Conservation (phyloP, 2,797 vertebrate species). For the Phylloscopus collybita region DNA sequence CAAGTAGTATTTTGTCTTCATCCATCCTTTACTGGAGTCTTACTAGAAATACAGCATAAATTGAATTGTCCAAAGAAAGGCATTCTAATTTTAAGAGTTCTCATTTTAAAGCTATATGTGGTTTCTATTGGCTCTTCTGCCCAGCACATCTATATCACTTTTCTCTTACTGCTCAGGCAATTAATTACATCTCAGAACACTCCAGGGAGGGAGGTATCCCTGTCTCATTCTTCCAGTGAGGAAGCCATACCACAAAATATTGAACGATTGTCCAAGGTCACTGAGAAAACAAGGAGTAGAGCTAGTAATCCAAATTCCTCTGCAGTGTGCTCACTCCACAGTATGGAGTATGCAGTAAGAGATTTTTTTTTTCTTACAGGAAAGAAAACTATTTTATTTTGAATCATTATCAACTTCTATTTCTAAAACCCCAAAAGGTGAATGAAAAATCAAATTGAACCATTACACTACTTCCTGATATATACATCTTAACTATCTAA, state of each 20-base stretch:
- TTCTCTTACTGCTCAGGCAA: neutral
- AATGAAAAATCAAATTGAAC: neutral
- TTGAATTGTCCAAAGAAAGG: neutral
- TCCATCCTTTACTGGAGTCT: neutral
- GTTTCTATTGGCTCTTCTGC: neutral
- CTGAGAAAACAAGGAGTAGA: neutral
- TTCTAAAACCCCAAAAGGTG: neutral
- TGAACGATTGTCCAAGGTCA: neutral
- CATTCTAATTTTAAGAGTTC: neutral
- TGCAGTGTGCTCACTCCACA: neutral
- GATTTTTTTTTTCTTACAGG: neutral
- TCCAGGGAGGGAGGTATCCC: neutral
- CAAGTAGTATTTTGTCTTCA: neutral
- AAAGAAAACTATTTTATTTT: neutral
- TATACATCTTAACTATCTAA: neutral
- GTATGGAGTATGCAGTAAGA: neutral
- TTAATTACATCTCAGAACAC: constrained; percentile 8
- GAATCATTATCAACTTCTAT: neutral
- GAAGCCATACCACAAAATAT: neutral
- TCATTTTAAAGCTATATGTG: neutral
- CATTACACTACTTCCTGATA: neutral
- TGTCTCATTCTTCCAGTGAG: neutral
- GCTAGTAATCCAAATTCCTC: neutral
- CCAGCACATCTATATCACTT: neutral
- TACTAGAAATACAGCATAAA: neutral